Base-by-base conservation (phyloP, 2,888 invertebrate genomes). In the Pandemis corylana region DNA sequence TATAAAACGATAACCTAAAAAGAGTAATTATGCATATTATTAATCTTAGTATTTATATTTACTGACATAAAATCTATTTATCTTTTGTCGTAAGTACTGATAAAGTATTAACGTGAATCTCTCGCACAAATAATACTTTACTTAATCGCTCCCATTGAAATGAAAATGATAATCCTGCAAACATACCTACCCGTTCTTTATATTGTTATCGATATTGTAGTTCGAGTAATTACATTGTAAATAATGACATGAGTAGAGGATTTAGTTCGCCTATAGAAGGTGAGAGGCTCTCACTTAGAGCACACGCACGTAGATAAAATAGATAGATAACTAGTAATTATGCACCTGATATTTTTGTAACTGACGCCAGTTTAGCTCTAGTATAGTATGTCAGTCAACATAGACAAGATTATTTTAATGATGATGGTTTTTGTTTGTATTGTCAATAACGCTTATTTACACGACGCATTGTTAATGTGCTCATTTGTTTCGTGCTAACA, bases 221-320 rank as follows among this genome's bases (percentile, higher is more conserved):
- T 68, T 68, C 46, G 49, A 63, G 68, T 68, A 46, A 56, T 68
- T 59, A 20, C 42, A 49, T 7, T 67, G 61, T 65, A 65, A 64
- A 70, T 61, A 74, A 61, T 74, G n/a, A 62, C 61, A 66, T 61
- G 51, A 64, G 69, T 74, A 74, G 74, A 69, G 61, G 63, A 46
- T 63, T 73, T 64, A 12, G 53, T 61, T 13, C 49, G 44, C 61
- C 49, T 59, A 44, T 59, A 46, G 7, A 41, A 13, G 46, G 44
- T 7, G 28, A 62, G 28, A n/a, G n/a, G n/a, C n/a, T n/a, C n/a
- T n/a, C n/a, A n/a, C n/a, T n/a, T n/a, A n/a, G n/a, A 56, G 28
- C 67, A 53, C 65, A 53, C 51, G 51, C 64, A 44, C 67, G 67
- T 67, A 67, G 66, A 36, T 51, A 42, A n/a, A 62, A 36, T 61